Conservation (phyloP, 2,113 vertebrate species). For the Equus przewalskii region DNA sequence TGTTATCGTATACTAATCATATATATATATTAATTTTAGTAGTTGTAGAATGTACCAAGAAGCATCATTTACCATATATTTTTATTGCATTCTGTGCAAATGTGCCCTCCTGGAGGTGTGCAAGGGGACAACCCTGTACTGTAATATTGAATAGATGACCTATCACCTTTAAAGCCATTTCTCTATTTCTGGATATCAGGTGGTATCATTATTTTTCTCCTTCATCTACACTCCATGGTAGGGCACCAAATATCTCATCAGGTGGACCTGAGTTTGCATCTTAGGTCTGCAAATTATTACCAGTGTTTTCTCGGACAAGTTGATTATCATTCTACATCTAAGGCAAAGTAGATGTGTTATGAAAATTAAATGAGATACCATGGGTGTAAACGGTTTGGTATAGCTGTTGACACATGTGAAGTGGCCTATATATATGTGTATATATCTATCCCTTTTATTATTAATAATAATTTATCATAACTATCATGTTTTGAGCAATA, state of each 20-base stretch:
- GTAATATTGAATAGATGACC: background rate
- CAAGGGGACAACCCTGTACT: fast-evolving
- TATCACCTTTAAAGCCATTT: background rate
- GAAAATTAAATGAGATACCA: background rate
- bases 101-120: fast-evolving
- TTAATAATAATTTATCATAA: background rate
- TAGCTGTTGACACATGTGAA: background rate
- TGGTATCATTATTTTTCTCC: background rate
- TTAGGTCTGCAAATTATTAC: too few relatives aligned
- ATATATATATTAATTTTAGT: background rate
- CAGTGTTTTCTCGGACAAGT: background rate
- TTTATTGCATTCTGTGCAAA: background rate
- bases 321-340: background rate
- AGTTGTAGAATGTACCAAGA: background rate
- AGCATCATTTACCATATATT: background rate
- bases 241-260: background rate
- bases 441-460: background rate
- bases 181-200: background rate
- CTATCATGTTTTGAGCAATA: background rate
- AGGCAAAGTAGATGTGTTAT: background rate
- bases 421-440: background rate
- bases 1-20: background rate
- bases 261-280: background rate
- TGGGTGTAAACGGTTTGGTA: background rate
- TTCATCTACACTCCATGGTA: too few relatives aligned